phyloP scores from a whole-genome alignment of 2,113 vertebrate species.

The Gobius niger region DNA sequence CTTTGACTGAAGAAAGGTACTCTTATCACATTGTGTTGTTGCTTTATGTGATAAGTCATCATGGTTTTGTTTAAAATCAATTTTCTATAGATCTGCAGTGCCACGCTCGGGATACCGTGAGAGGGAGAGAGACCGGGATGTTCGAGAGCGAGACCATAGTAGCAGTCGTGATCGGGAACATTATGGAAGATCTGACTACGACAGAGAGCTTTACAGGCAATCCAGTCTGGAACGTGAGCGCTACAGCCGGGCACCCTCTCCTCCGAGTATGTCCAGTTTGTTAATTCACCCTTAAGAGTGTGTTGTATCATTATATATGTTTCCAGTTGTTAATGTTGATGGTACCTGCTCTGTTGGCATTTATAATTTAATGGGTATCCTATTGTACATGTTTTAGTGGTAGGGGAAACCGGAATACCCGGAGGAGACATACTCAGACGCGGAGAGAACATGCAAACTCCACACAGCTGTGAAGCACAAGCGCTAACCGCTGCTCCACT shows the following conservation, averaged over 20 bases:
- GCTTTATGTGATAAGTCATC: constrained; percentile 39
- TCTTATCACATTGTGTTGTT: constrained; percentile 41
- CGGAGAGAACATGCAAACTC: too few species aligned
- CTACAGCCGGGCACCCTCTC: constrained; percentile 82
- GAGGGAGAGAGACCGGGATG: constrained; percentile 74
- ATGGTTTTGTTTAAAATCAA: constrained; percentile 12
- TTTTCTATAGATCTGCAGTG: constrained; percentile 68
- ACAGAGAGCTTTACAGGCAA: constrained; percentile 86
- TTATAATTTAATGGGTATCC: too few species aligned
- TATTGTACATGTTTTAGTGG: too few species aligned
- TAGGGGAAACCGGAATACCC: too few species aligned
- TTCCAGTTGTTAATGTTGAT: too few species aligned
- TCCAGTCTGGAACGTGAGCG: constrained; percentile 83
- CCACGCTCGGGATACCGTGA: constrained; percentile 81
- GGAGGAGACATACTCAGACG: too few species aligned
- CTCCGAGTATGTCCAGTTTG: constrained; percentile 81
- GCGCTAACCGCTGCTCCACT: too few species aligned
- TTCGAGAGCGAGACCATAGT: constrained; percentile 66
- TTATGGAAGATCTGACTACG: constrained; percentile 85
- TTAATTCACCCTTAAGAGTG: not conserved
- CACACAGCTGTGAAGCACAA: too few species aligned
- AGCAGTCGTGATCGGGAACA: constrained; percentile 79
- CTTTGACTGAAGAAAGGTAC: constrained; percentile 68
- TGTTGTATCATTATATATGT: too few species aligned
- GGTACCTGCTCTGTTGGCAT: too few species aligned